These are phyloP conservation scores for Agonum fuliginosum DNA, from an alignment of 2,888 invertebrate genomes.

Conservation along the genomic window DNA sequence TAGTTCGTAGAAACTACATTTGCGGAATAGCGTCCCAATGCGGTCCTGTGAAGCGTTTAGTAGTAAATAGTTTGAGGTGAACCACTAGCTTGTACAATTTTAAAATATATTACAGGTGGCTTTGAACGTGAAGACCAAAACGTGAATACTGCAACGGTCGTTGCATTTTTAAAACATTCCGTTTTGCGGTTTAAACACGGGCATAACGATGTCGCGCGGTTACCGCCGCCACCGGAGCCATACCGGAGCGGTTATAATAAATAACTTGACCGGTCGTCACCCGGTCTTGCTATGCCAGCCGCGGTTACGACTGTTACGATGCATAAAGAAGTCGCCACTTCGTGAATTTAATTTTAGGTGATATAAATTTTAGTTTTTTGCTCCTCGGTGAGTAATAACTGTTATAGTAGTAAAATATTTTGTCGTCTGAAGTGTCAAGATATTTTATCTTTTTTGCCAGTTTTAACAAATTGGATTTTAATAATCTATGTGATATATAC, in stretches of 20 bases:
- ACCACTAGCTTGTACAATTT: slow-evolving; percentile 54
- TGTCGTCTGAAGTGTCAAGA: slow-evolving; percentile 8
- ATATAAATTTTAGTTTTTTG: slow-evolving; percentile 36
- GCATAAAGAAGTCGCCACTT: slow-evolving; percentile 43
- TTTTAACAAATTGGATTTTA: slow-evolving; percentile 38
- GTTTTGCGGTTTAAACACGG: slow-evolving; percentile 54
- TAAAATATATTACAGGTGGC: slow-evolving; percentile 57
- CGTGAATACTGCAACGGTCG: slow-evolving; percentile 55
- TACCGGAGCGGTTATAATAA: slow-evolving; percentile 46
- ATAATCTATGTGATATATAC: slow-evolving; percentile 15
- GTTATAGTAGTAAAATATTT: slow-evolving; percentile 32
- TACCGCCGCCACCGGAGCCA: slow-evolving; percentile 9
- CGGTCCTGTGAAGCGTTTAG: slow-evolving; percentile 44
- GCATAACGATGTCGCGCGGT: slow-evolving; percentile 46
- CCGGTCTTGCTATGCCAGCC: background rate
- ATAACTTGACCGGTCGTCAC: slow-evolving; percentile 45
- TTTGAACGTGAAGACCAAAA: slow-evolving; percentile 47
- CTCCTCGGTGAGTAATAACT: slow-evolving; percentile 32
- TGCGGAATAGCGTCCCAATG: background rate
- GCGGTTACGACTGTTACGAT: slow-evolving; percentile 2
- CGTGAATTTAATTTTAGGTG: slow-evolving; percentile 34
- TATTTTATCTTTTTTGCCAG: slow-evolving; percentile 24
- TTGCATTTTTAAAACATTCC: slow-evolving; percentile 58
- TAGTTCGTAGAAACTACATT: background rate
- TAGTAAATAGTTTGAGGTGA: slow-evolving; percentile 52